A percentile compares a stretch with the other conserved stretches of the same genome.
Conservation (phyloP, 2,797 vertebrate genomes). For the Danio kyathit region DNA sequence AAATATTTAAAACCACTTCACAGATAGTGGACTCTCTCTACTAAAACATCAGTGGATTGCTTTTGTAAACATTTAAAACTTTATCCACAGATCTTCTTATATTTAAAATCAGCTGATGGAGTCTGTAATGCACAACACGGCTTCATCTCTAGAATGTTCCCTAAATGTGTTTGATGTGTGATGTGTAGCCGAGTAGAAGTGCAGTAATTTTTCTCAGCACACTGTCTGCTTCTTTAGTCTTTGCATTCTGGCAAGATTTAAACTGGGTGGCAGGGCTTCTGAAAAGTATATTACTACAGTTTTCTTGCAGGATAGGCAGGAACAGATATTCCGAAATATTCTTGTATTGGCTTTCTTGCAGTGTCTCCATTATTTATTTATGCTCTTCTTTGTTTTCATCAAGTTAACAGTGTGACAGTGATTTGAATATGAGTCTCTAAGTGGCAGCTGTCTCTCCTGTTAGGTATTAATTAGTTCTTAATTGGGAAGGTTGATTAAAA, state of each 20-base stretch:
- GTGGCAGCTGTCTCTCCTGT: constrained; percentile 51
- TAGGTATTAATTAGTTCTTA: constrained; percentile 61
- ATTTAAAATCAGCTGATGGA: constrained; percentile 13
- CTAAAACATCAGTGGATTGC: neutral
- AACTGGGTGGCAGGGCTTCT: neutral
- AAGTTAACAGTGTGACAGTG: constrained; percentile 9
- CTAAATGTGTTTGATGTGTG: constrained; percentile 1
- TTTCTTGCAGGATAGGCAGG: constrained; percentile 14
- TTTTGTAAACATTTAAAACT: constrained; percentile 16
- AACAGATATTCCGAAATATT: neutral
- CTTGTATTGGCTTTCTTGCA: neutral
- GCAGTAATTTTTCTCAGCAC: constrained; percentile 17
- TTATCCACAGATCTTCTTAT: neutral
- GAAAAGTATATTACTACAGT: neutral
- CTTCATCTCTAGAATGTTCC: neutral
- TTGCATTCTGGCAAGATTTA: constrained; percentile 16
- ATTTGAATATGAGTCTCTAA: constrained; percentile 8
- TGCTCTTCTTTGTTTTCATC: neutral
- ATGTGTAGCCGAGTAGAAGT: constrained; percentile 4
- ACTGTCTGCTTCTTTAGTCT: constrained; percentile 16
- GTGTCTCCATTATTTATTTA: neutral
- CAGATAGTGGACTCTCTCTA: neutral
- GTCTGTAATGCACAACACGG: constrained; percentile 4
- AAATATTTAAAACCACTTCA: constrained; percentile 4
- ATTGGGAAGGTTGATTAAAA: constrained; percentile 60